Evolutionary conservation across 2,797 vertebrate species (phyloP).

Genomic region (Semotilus atromaculatus): DNA sequence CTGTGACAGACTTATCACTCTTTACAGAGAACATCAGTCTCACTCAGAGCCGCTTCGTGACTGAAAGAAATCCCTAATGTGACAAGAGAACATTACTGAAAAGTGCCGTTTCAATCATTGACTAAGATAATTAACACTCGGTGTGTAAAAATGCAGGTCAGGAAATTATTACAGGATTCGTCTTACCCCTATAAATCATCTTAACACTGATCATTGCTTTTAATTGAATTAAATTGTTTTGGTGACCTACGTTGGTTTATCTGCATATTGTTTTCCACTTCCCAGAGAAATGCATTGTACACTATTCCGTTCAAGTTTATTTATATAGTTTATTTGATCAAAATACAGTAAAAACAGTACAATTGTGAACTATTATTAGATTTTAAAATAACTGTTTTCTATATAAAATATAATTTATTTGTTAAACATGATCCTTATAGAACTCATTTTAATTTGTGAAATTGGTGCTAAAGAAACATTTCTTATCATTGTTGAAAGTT

Average conservation of each 20-base stretch:
- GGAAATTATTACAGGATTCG: conserved; percentile 24
- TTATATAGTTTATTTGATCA: neutral
- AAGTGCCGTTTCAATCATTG: conserved; percentile 25
- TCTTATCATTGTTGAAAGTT: neutral
- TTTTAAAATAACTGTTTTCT: neutral
- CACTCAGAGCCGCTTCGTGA: neutral
- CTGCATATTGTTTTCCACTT: neutral
- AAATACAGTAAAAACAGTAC: neutral
- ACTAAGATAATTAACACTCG: conserved; percentile 31
- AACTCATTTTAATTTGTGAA: neutral
- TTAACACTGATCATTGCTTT: conserved; percentile 27
- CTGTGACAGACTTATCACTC: conserved; percentile 59
- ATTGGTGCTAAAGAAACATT: neutral
- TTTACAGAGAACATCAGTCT: conserved; percentile 31
- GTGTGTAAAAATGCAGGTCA: conserved; percentile 35
- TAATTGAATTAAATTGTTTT: conserved; percentile 8
- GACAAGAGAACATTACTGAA: conserved; percentile 18
- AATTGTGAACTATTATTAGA: neutral
- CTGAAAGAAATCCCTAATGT: conserved; percentile 20
- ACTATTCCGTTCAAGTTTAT: neutral
- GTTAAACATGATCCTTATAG: too few species aligned
- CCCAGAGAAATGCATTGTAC: neutral
- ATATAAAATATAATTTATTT: neutral
- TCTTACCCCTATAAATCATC: conserved; percentile 36
- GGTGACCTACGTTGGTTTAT: neutral